These are phyloP conservation scores for Shinisaurus crocodilurus DNA, from an alignment of 2,113 vertebrate genomes.

Conservation along the genomic window DNA sequence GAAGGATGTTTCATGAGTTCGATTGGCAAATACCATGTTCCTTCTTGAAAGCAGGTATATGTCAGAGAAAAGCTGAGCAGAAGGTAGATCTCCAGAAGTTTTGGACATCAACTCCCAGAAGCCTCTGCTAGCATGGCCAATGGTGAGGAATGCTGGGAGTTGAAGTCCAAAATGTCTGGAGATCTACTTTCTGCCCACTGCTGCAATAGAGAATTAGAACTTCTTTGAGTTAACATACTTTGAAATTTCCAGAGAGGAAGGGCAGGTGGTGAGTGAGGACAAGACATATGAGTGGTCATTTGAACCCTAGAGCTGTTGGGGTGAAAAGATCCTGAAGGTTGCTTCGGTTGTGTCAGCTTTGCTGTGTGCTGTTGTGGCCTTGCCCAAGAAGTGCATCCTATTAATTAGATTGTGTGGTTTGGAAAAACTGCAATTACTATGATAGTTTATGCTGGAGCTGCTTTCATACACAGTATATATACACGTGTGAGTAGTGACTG, in stretches of 20 bases:
- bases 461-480: no score
- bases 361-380: background rate
- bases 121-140: no score
- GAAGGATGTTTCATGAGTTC: background rate
- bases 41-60: background rate
- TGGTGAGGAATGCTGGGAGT: no score
- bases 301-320: background rate
- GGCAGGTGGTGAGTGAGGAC: background rate
- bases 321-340: background rate
- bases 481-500: background rate
- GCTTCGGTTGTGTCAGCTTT: background rate
- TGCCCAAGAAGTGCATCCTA: background rate
- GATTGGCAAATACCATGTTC: background rate
- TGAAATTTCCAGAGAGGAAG: background rate
- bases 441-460: background rate
- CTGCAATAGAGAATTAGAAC: no score
- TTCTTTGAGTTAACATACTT: no score
- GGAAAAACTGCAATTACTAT: background rate
- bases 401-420: background rate
- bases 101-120: no score
- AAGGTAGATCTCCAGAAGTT: no score
- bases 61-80: no score
- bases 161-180: no score
- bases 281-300: background rate
- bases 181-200: no score